phyloP scores from a whole-genome alignment of 2,797 vertebrate genomes.

The Coregonus sp. region DNA sequence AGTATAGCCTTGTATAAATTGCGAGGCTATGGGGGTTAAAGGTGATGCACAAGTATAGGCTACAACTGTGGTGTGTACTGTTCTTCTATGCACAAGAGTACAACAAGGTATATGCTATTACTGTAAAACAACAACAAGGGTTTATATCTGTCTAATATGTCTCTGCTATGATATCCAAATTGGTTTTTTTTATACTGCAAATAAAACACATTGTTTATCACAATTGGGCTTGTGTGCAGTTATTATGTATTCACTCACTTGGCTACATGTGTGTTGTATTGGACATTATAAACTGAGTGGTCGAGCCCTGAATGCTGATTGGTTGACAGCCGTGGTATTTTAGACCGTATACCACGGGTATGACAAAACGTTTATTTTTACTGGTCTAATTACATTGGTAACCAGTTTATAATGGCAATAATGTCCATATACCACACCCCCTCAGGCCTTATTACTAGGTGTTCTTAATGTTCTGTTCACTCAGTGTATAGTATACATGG shows the following conservation, averaged over 20 bases:
- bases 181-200: constrained; percentile 53
- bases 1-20: constrained; percentile 17
- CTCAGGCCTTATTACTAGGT: too few species aligned
- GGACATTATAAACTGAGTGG: not conserved
- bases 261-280: not conserved
- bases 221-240: not conserved
- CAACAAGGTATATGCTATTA: constrained; percentile 15
- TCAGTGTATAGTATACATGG: not conserved
- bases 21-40: constrained; percentile 22
- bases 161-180: constrained; percentile 34
- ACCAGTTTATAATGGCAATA: too few species aligned
- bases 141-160: constrained; percentile 35
- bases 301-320: too few species aligned
- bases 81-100: constrained; percentile 29
- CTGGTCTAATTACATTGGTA: too few species aligned
- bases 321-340: too few species aligned
- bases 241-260: not conserved
- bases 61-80: constrained; percentile 31
- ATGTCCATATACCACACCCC: too few species aligned
- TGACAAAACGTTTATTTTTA: too few species aligned
- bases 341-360: too few species aligned
- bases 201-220: constrained; percentile 48
- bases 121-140: constrained; percentile 16
- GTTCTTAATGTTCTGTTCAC: too few species aligned
- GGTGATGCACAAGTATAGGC: constrained; percentile 22